A percentile compares a stretch with the other conserved stretches of the same genome.
phyloP scores from a whole-genome alignment of 92 coral and sea anemone genomes.

The Phenganax marumi region DNA sequence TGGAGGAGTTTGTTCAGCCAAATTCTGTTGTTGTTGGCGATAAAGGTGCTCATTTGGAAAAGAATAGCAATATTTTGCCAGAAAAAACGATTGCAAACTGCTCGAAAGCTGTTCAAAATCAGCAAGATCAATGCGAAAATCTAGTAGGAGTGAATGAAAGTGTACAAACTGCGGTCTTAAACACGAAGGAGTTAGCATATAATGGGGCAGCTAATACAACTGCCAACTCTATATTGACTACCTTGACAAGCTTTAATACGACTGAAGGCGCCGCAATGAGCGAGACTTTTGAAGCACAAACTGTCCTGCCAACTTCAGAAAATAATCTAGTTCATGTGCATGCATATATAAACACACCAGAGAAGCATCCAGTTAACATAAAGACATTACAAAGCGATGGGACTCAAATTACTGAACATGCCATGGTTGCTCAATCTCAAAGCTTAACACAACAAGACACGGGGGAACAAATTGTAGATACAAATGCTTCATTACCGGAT shows the following conservation, averaged over 20 bases:
- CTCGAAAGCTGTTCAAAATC: not conserved
- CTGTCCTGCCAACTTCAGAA: not conserved
- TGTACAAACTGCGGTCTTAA: not conserved
- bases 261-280: not conserved
- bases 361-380: not conserved
- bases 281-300: not conserved
- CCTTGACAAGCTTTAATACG: not conserved
- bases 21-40: slow-evolving; percentile 20
- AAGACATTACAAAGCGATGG: not conserved
- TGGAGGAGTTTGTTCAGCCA: not conserved
- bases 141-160: not conserved
- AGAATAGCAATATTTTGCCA: slow-evolving; percentile 28
- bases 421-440: not conserved
- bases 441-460: not conserved
- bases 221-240: not conserved
- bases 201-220: not conserved
- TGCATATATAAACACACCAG: not conserved
- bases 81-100: not conserved
- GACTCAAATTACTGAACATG: not conserved
- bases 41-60: slow-evolving; percentile 44
- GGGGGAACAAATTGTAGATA: no score
- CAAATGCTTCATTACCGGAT: no score
- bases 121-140: not conserved
- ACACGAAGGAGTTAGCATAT: not conserved
- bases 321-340: not conserved